Evolutionary conservation across 2,888 invertebrate species (phyloP).

Genomic region (Lochmaea crataegi): DNA sequence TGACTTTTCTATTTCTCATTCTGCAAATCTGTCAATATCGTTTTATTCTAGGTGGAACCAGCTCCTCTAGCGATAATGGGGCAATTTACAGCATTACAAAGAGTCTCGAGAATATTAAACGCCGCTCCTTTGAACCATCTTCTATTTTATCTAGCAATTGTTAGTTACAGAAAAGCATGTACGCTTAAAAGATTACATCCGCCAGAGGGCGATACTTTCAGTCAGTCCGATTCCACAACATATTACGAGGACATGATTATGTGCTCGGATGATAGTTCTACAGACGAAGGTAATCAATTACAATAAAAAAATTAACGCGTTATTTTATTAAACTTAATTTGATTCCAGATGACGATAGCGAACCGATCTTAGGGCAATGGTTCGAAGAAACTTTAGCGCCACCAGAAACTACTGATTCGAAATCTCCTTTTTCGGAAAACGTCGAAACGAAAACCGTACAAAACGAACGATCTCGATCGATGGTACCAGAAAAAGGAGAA

Average conservation of each 20-base stretch:
- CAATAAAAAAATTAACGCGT: not conserved
- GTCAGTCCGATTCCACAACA: slow-evolving; percentile 93
- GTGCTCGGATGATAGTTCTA: slow-evolving; percentile 90
- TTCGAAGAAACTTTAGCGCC: slow-evolving; percentile 94
- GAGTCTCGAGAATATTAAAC: slow-evolving; percentile 77
- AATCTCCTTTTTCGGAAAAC: slow-evolving; percentile 67
- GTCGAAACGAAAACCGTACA: slow-evolving; percentile 67
- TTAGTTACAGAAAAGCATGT: slow-evolving; percentile 91
- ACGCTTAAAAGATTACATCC: slow-evolving; percentile 85
- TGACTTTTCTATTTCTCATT: too few relatives aligned
- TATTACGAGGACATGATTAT: slow-evolving; percentile 95
- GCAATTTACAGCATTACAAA: slow-evolving; percentile 75
- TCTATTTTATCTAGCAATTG: slow-evolving; percentile 88
- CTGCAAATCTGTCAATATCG: slow-evolving; percentile 12
- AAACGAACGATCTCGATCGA: slow-evolving; percentile 65
- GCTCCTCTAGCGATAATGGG: slow-evolving; percentile 75
- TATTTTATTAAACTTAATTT: slow-evolving; percentile 24
- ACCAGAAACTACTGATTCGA: slow-evolving; percentile 74
- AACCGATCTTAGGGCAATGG: slow-evolving; percentile 91
- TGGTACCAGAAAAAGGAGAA: slow-evolving; percentile 83
- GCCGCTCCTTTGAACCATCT: slow-evolving; percentile 83
- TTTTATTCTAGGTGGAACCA: slow-evolving; percentile 64
- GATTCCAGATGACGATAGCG: slow-evolving; percentile 77
- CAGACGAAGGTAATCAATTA: slow-evolving; percentile 79
- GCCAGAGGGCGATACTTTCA: slow-evolving; percentile 85